Percentiles rank a stretch among this genome's conserved stretches.
Conservation (phyloP, 2,888 invertebrate genomes). For the Mechanitis mazaeus region DNA sequence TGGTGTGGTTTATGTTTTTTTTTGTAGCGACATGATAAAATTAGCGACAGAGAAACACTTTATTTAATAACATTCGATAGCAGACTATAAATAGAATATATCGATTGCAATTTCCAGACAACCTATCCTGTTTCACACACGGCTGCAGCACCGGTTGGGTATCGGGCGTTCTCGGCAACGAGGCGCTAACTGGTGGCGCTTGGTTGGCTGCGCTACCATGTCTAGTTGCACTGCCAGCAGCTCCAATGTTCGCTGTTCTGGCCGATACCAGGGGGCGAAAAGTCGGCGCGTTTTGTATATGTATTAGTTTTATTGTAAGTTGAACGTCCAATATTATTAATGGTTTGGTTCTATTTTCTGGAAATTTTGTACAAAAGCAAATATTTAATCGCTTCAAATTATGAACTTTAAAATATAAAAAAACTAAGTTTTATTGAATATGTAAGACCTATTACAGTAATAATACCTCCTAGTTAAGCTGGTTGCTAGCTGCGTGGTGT, state of each 20-base stretch:
- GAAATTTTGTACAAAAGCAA: too few species aligned
- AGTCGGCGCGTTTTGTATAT: constrained; percentile 59
- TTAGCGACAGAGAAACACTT: too few species aligned
- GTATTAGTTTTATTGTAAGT: constrained; percentile 65
- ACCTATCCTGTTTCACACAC: constrained; percentile 69
- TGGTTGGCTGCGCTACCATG: constrained; percentile 69
- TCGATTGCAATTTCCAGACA: constrained; percentile 42
- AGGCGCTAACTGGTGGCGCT: constrained; percentile 65
- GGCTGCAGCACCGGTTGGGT: constrained; percentile 72
- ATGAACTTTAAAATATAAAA: too few species aligned
- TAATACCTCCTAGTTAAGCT: constrained; percentile 51
- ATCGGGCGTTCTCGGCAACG: constrained; percentile 63
- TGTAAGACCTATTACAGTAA: not conserved
- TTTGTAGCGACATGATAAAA: too few species aligned
- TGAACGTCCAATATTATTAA: not conserved
- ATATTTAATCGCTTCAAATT: too few species aligned
- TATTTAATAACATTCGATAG: too few species aligned
- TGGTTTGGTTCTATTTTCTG: not conserved
- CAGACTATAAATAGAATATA: too few species aligned
- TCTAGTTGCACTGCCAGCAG: constrained; percentile 63
- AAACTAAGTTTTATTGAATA: not conserved
- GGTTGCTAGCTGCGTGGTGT: constrained; percentile 67
- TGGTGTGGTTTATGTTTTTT: too few species aligned
- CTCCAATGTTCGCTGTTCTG: constrained; percentile 66
- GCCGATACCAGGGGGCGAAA: constrained; percentile 63